Base-by-base conservation (phyloP, 2,797 vertebrate species). In the Enteromius trimaculatus region DNA sequence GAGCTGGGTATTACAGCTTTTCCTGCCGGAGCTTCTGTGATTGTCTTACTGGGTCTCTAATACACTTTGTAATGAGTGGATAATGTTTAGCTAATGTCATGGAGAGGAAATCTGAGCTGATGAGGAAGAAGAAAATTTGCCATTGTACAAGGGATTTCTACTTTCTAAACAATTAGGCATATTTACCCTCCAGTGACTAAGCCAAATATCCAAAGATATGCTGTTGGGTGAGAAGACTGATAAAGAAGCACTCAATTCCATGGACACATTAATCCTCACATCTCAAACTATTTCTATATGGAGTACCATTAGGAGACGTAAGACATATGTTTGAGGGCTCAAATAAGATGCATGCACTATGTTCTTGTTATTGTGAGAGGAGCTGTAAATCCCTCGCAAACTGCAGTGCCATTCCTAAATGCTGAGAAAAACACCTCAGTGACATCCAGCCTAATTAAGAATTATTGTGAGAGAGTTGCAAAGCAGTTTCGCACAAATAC, bases 381-480 rank as follows among this genome's bases (percentile, higher is more conserved):
- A 64, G 44, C 34, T 34, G 68, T 47, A 71, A 71, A 34, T 71
- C 60, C 23, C 64, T 58, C 8, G 19, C 55, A 65, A 71, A 79
- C 66, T 72, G 51, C 66, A 26, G n/a, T 79, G 55, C 42, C 37
- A 49, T 74, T 76, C 23, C 19, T 31, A 79, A 23, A 83, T 11
- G 10, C 64, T n/a, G 49, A 26, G 62, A 72, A 74, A 72, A 42
- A 66, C 47, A 69, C n/a, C 16, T 23, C 53, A 42, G 74, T 84
- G 64, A 51, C 31, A 81, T 37, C 8, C 72, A 65, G 81, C 42
- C 71, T 77, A 83, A 83, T 83, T 82, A 86, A 82, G 29, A 89
- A 86, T 85, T 39, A 78, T 80, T 84, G 70, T 83, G 71, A 64
- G 65, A 84, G 77, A 53, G 64, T 53, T 72, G 29, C 31, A 55